Evolutionary conservation across 2,797 vertebrate species (phyloP).

Genomic region (Sciaenops ocellatus): DNA sequence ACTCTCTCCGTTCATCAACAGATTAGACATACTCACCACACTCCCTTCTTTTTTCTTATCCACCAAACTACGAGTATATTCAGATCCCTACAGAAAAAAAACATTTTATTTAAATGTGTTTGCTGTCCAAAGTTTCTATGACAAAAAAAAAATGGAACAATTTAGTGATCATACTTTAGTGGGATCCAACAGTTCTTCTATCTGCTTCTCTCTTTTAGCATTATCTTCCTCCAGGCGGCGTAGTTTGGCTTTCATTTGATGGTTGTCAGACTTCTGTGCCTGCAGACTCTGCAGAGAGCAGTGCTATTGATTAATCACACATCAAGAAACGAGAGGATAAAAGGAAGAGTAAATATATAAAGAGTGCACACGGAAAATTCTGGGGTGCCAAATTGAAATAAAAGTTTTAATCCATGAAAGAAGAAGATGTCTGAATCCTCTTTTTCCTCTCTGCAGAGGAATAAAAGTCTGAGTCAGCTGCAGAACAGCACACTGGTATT

Average conservation of each 20-base stretch:
- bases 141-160: not conserved
- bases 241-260: conserved; percentile 90
- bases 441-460: not conserved
- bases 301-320: not conserved
- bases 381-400: not conserved
- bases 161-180: conserved; percentile 80
- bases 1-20: not conserved
- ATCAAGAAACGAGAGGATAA: not conserved
- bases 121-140: not conserved
- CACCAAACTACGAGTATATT: conserved; percentile 87
- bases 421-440: not conserved
- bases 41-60: conserved; percentile 88
- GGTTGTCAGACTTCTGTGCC: conserved; percentile 88
- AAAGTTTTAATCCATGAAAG: not conserved
- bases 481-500: not conserved
- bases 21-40: conserved; percentile 85
- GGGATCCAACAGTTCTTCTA: conserved; percentile 92
- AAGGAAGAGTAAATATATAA: not conserved
- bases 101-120: not conserved
- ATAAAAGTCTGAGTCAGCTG: conserved; percentile 3
- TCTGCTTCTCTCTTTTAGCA: conserved; percentile 91
- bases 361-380: not conserved
- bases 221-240: conserved; percentile 93
- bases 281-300: conserved; percentile 82
- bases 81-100: conserved; percentile 82